phyloP scores from a whole-genome alignment of 2,888 invertebrate genomes.

The Griposia aprilina region DNA sequence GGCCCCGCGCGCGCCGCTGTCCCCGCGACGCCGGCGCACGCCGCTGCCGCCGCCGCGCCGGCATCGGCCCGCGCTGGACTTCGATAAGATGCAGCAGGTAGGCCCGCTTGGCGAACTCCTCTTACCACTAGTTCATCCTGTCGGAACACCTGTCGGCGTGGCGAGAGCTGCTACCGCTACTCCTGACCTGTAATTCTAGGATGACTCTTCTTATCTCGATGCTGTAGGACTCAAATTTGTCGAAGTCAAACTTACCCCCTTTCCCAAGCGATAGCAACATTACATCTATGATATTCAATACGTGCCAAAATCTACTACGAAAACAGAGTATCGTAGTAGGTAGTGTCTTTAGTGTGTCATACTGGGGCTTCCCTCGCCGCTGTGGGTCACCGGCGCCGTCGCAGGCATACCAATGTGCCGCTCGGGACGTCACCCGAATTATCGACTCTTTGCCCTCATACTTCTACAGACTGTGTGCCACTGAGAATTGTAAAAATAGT shows the following conservation, averaged over 20 bases:
- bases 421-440: slow-evolving; percentile 17
- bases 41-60: slow-evolving; percentile 85
- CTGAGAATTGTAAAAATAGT: neutral
- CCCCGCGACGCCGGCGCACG: slow-evolving; percentile 87
- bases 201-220: neutral
- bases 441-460: neutral
- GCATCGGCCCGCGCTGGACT: slow-evolving; percentile 97
- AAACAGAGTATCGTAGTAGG: slow-evolving; percentile 36
- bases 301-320: slow-evolving; percentile 29
- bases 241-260: neutral
- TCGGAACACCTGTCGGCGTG: neutral
- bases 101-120: neutral
- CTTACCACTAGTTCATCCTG: neutral
- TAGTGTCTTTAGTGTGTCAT: slow-evolving; percentile 13
- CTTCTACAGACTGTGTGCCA: neutral
- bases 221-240: neutral
- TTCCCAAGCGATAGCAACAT: neutral
- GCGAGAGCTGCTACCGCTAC: neutral
- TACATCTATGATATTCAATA: neutral
- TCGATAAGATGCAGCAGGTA: slow-evolving; percentile 99
- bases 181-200: no score
- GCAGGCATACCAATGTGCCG: slow-evolving; percentile 42
- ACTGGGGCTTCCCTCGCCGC: slow-evolving; percentile 15
- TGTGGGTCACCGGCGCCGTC: slow-evolving; percentile 22
- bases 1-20: slow-evolving; percentile 88